Evolutionary conservation across 1,140 invertebrate species (phyloP), one percentile per base, ranked within the genome.

Genomic region (Brachionus plicatilis): DNA sequence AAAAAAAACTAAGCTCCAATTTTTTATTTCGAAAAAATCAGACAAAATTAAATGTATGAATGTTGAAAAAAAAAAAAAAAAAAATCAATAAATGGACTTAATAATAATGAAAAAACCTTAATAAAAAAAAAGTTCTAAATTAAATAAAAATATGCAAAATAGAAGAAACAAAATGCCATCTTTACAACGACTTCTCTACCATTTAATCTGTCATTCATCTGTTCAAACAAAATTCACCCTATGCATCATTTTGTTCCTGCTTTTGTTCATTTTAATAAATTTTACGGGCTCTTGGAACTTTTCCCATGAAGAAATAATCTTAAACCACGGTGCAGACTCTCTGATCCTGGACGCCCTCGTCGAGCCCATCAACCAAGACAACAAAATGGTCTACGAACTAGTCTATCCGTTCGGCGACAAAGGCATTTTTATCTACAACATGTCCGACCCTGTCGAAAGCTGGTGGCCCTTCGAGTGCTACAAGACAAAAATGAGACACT

Each of bases 381-480:
- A 72, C 29, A 72, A 72, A 72, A 37, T 43, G 5, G 41, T 72
- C n/a, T 72, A 72, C 20, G 41, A 72, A 9, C 68, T 72, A 41
- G 68, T 72, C 1, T 72, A 72, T 20, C 68, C 68, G 3, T 72
- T 72, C 17, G 68, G 68, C 11, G n/a, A 72, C n/a, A 80, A 80
- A 9, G 76, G 76, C 6, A 80, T 80, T 33, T 80, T 60, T 80
- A 17, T 80, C 17, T 80, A 80, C 20, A 80, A 80, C 76, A 80
- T 80, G 76, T 56, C 47, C 24, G 76, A 80, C 45, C 76, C 76
- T 1, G 20, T 80, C 11, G 50, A 80, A 41, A 80, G 76, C 56
- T 80, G 76, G 76, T 80, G 76, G 76, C 76, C 76, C 33, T 80
- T 80, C 29, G 76, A 80, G 20, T 80, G 76, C 20, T 56, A 60